These are phyloP conservation scores for Hyphantria cunea DNA, from an alignment of 1,140 invertebrate species.

Conservation along the genomic window DNA sequence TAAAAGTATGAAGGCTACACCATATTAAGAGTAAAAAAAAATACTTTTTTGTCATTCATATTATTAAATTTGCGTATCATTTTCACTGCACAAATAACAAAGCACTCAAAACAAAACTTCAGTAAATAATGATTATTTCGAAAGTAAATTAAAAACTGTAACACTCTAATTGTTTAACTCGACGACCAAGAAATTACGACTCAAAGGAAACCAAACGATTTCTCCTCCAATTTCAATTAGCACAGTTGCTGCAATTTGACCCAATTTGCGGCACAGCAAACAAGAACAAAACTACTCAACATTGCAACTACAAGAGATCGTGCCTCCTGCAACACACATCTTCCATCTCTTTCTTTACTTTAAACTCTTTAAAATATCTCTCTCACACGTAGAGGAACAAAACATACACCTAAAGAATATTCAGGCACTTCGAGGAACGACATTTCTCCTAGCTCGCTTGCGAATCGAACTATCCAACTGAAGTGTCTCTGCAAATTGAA, in stretches of 20 bases:
- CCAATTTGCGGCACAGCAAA: constrained; percentile 14
- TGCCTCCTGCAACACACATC: not conserved
- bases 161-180: not conserved
- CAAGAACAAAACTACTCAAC: constrained; percentile 6
- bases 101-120: no score
- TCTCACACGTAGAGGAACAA: no score
- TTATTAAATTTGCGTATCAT: no score
- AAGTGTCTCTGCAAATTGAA: constrained; percentile 1
- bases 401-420: no score
- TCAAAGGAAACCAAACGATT: constrained; percentile 10
- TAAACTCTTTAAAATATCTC: no score
- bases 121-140: not conserved
- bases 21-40: no score
- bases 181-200: not conserved
- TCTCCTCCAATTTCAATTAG: constrained; percentile 21
- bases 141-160: not conserved
- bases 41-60: no score
- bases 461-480: not conserved
- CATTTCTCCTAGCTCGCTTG: not conserved
- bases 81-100: no score
- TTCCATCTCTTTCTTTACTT: not conserved
- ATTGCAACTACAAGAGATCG: not conserved
- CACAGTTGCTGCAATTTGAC: constrained; percentile 13
- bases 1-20: no score
- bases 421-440: no score